Conservation (phyloP, 2,888 invertebrate genomes). For the Lingula anatina region DNA sequence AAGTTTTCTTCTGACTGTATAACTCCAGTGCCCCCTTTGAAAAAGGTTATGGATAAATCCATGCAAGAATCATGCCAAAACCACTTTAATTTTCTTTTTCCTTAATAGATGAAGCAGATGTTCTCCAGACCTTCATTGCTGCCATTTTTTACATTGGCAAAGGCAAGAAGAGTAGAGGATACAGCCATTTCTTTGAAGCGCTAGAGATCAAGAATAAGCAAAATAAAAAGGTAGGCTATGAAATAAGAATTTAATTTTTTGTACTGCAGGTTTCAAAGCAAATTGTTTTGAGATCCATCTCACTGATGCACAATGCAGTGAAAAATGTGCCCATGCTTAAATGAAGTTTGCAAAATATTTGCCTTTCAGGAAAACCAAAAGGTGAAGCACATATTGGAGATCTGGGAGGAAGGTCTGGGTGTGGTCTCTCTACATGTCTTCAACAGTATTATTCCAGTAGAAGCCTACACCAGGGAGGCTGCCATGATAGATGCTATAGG, state of each 20-base stretch:
- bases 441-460: conserved; percentile 82
- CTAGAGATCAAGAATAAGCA: conserved; percentile 53
- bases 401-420: conserved; percentile 78
- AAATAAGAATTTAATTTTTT: not conserved
- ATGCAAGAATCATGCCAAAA: too few relatives aligned
- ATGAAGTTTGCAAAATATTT: not conserved
- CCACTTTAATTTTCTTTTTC: not conserved
- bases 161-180: conserved; percentile 83
- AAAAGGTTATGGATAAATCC: too few relatives aligned
- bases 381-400: conserved; percentile 73
- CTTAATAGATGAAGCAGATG: conserved; percentile 28
- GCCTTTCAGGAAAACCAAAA: conserved; percentile 55
- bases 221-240: conserved; percentile 16
- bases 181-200: conserved; percentile 87
- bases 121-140: conserved; percentile 73
- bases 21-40: not conserved
- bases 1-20: not conserved
- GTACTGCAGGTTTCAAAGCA: too few relatives aligned
- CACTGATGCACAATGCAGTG: too few relatives aligned
- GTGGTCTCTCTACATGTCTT: conserved; percentile 88
- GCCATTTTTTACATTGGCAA: conserved; percentile 95
- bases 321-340: too few relatives aligned
- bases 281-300: too few relatives aligned
- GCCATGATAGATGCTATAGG: conserved; percentile 86
- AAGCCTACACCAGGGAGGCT: conserved; percentile 91